Percentiles rank a stretch among this genome's conserved stretches.
phyloP scores from a whole-genome alignment of 1,140 invertebrate genomes.

The Sweltsa coloradensis region DNA sequence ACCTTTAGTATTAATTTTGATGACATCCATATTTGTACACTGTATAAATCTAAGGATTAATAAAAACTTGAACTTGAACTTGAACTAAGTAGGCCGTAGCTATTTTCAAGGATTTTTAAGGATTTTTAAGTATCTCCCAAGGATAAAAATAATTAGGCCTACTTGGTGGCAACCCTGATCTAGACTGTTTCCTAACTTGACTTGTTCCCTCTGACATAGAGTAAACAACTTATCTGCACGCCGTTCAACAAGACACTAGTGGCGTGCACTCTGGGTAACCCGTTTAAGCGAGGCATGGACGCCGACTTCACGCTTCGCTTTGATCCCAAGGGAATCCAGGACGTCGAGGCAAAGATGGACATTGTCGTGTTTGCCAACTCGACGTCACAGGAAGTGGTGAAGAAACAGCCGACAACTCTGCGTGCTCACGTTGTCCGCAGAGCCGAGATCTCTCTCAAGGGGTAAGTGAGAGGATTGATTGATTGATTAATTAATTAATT shows the following conservation, averaged over 20 bases:
- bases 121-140: too few relatives aligned
- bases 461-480: constrained; percentile 36
- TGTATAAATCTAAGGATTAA: too few relatives aligned
- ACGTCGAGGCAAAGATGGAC: constrained; percentile 49
- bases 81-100: too few relatives aligned
- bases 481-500: neutral
- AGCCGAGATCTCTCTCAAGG: constrained; percentile 69
- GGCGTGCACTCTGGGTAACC: constrained; percentile 77
- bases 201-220: too few relatives aligned
- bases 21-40: too few relatives aligned
- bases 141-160: too few relatives aligned
- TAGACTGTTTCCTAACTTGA: too few relatives aligned
- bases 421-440: constrained; percentile 60
- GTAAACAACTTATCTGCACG: constrained; percentile 46
- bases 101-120: too few relatives aligned
- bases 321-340: constrained; percentile 58
- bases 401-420: constrained; percentile 39
- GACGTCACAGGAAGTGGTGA: constrained; percentile 58
- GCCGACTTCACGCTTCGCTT: constrained; percentile 59
- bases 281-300: constrained; percentile 53
- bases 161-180: too few relatives aligned
- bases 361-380: constrained; percentile 75
- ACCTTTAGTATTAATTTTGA: too few relatives aligned
- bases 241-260: constrained; percentile 61
- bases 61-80: too few relatives aligned